Conservation (phyloP, 2,113 vertebrate genomes). For the Manacus vitellinus region DNA sequence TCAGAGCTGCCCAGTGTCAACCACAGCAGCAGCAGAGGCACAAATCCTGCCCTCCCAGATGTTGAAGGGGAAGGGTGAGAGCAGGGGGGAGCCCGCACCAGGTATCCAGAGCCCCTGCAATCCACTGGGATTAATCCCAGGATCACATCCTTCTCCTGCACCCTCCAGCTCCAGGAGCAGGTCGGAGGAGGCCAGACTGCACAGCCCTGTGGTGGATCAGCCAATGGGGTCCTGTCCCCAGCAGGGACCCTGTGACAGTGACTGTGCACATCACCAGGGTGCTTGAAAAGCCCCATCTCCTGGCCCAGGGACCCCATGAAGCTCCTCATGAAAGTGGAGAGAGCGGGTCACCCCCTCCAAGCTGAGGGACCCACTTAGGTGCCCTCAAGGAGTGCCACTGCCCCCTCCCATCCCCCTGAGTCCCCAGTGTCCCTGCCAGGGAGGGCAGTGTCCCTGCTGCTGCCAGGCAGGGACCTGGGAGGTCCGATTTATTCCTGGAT, state of each 20-base stretch:
- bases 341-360: neutral
- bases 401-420: neutral
- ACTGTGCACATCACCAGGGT: neutral
- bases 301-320: neutral
- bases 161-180: neutral
- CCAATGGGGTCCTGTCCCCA: neutral
- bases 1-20: neutral
- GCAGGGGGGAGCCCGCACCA: rapidly evolving
- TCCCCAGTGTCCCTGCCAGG: neutral
- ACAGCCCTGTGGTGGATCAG: rapidly evolving
- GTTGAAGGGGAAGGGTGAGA: neutral
- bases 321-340: neutral
- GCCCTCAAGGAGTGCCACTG: rapidly evolving
- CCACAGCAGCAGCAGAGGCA: neutral
- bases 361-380: neutral
- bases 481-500: neutral
- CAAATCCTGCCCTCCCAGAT: neutral
- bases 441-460: neutral
- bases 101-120: rapidly evolving
- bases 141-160: neutral
- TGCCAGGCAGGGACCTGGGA: neutral
- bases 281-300: neutral
- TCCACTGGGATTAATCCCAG: rapidly evolving
- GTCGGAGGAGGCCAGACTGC: neutral
- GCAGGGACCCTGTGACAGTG: neutral